These are phyloP conservation scores for Pharmacophagus antenor DNA, from an alignment of 2,888 invertebrate species.

Conservation along the genomic window DNA sequence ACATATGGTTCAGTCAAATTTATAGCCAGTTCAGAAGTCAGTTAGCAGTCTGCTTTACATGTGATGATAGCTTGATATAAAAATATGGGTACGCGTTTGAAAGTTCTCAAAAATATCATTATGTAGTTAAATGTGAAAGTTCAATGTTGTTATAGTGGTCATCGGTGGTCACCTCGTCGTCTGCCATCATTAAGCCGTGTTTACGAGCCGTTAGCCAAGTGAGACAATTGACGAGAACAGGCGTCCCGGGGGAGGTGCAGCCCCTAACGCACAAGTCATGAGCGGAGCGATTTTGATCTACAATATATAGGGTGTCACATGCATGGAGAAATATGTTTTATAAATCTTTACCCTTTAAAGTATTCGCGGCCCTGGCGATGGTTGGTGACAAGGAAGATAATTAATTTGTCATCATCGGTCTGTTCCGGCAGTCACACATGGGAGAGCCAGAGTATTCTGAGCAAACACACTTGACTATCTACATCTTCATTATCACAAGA, in stretches of 20 bases:
- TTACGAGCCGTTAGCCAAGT: slow-evolving; percentile 59
- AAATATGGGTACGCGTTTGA: not conserved
- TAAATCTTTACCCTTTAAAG: not conserved
- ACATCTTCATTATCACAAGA: too few relatives aligned
- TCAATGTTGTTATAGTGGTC: slow-evolving; percentile 11
- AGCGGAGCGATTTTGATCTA: slow-evolving; percentile 27
- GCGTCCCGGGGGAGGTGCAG: slow-evolving; percentile 41
- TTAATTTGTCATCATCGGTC: too few relatives aligned
- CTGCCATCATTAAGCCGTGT: slow-evolving; percentile 52
- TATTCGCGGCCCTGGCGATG: too few relatives aligned
- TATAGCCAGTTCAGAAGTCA: too few relatives aligned
- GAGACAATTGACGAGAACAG: slow-evolving; percentile 66
- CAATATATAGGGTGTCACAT: not conserved
- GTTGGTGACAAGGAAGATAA: too few relatives aligned
- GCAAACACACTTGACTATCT: too few relatives aligned
- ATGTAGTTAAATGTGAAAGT: slow-evolving; percentile 20
- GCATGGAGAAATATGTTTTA: not conserved
- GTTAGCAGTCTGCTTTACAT: too few relatives aligned
- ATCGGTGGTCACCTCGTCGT: slow-evolving; percentile 14
- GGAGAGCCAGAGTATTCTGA: too few relatives aligned
- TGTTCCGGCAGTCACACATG: too few relatives aligned
- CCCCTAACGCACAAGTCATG: slow-evolving; percentile 11
- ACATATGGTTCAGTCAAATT: too few relatives aligned
- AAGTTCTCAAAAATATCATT: not conserved
- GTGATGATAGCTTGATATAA: too few relatives aligned